A percentile compares a stretch with the other conserved stretches of the same genome.
phyloP scores from a whole-genome alignment of 2,797 vertebrate species.

The Notolepis coatsorum region DNA sequence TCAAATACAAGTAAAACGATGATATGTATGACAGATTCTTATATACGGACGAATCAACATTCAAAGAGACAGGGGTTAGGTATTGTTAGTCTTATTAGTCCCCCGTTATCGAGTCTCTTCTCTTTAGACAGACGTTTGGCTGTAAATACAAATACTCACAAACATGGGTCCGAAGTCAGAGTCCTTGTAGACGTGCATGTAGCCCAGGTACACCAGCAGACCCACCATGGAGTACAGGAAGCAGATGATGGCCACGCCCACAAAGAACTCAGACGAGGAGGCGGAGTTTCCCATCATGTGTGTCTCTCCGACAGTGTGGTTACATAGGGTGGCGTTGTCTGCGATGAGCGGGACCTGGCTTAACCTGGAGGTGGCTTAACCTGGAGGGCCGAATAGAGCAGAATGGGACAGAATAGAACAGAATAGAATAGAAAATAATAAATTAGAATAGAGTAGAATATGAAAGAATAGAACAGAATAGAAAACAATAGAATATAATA shows the following conservation, averaged over 20 bases:
- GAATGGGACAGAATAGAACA: background rate
- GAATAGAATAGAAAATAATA: background rate
- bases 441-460: too few species aligned
- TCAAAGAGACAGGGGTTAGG: too few species aligned
- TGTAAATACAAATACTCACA: slow-evolving; percentile 78
- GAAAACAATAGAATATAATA: too few species aligned
- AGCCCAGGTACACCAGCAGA: slow-evolving; percentile 90
- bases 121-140: background rate
- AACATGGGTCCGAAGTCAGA: slow-evolving; percentile 89
- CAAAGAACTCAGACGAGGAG: slow-evolving; percentile 92
- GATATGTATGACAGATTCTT: too few species aligned
- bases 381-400: background rate
- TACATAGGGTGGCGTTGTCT: slow-evolving; percentile 73
- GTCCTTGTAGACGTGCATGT: slow-evolving; percentile 91
- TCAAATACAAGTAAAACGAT: too few species aligned
- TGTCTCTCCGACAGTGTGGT: slow-evolving; percentile 61
- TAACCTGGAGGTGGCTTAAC: slow-evolving; percentile 63
- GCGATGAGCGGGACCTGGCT: slow-evolving; percentile 67
- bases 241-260: slow-evolving; percentile 89
- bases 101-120: too few species aligned
- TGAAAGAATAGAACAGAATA: too few species aligned
- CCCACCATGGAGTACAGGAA: slow-evolving; percentile 94
- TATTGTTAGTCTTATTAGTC: too few species aligned
- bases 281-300: slow-evolving; percentile 91
- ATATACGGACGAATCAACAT: too few species aligned